Base-by-base conservation (phyloP, 2,113 vertebrate species). In the Euleptes europaea region DNA sequence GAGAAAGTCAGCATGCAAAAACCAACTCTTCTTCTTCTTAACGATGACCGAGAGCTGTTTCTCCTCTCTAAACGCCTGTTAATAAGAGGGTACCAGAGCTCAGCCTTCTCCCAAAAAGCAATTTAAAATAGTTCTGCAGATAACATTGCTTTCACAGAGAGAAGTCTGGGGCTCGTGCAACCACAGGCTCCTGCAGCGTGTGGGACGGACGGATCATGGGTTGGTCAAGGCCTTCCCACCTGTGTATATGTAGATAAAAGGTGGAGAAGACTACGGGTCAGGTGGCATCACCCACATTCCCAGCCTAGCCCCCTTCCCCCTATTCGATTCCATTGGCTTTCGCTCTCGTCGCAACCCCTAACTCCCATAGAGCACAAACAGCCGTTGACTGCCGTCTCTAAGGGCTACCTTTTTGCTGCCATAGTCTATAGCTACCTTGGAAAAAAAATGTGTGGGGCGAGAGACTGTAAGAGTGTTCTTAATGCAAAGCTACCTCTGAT, bases 401-500 rank as follows among this genome's bases (percentile, higher is more conserved):
- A 42, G 69, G 84, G 84, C 66, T 70, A 71, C 3, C 33, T 23
- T 81, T 87, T 81, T 17, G 31, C 76, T 57, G 70, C 51, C 5
- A 1, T 15, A 28, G 71, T 78, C 78, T 81, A 0, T 1, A 0
- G 1, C 28, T 84, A 75, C 78, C 0, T 17, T n/a, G 21, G 84
- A 60, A 75, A 82, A 75, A 82, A 77, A 65, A 73, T 0, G 0
- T 23, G 1, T 11, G 0, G 0, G 74, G 42, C 35, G 0, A 70
- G 44, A 49, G 21, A 19, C n/a, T 13, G 71, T 57, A 57, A 67
- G 83, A 31, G 54, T 10, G 57, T 78, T 81, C 19, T 35, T 15
- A 0, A 63, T 6, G 49, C 44, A n/a, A 84, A 51, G 71, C 10
- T 23, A n/a, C 40, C 86, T 65, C 82, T 44, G 65, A 76, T 51